Evolutionary conservation across 2,113 vertebrate species (phyloP), one percentile per base, ranked within the genome.

Genomic region (Anolis sagrei): DNA sequence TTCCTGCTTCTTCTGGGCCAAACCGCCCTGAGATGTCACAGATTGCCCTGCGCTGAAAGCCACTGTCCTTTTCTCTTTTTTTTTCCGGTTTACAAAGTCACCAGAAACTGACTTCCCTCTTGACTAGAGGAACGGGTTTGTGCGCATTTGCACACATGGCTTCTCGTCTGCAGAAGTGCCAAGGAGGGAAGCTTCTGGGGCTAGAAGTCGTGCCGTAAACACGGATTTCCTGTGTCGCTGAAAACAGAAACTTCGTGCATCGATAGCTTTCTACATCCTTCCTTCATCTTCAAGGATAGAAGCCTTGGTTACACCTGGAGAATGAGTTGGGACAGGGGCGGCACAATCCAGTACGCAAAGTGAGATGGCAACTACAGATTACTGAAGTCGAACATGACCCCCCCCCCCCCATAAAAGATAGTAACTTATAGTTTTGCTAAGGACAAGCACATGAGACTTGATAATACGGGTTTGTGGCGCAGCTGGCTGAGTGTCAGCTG

Each of bases 1-100:
- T 97, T 97, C 94, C 95, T 94, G 93, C 95, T 88, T 91, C 93
- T 89, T 93, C 90, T 90, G 88, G 86, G 83, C 90, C 87, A 88
- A 84, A 44, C 39, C 39, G 39, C 13, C 32, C 10, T 91, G 87
- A 88, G 92, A 92, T 77, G 66, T 87, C 62, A 80, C 82, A 58
- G 16, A 62, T 74, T 48, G 1, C 62, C 92, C 75, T 0, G 83
- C 44, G 79, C 39, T 77, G 73, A 90, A 90, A 89, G 58, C 82
- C 84, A 82, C 68, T 23, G 79, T 90, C 78, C 73, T 21, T 66
- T 29, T 1, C 11, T 3, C 18, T 61, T 89, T 61, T 44, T 87
- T 62, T 58, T 69, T 87, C 86, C 23, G 81, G 49, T 21, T 23
- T 49, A n/a, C n/a, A 49, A 1, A 44, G 27, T 23, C 32, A 62